Evolutionary conservation across 2,113 vertebrate species (phyloP).

Genomic region (Ramphastos sulfuratus): DNA sequence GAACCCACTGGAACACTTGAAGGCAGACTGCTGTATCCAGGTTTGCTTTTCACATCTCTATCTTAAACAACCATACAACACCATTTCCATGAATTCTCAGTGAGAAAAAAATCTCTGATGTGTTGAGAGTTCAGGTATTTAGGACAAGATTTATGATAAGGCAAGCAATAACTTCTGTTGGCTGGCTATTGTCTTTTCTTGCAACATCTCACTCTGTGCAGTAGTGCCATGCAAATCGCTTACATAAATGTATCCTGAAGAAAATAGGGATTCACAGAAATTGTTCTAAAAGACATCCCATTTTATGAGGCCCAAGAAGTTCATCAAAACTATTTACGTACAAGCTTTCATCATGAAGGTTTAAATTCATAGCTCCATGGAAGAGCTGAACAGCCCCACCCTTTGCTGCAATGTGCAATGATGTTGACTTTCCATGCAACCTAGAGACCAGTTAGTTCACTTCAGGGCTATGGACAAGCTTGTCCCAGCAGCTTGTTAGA

Average conservation of each 20-base stretch:
- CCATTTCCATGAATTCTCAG: not conserved
- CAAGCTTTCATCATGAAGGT: not conserved
- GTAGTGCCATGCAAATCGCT: not conserved
- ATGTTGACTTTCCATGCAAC: not conserved
- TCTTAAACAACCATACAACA: not conserved
- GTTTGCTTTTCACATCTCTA: not conserved
- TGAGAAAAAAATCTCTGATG: not conserved
- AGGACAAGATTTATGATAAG: not conserved
- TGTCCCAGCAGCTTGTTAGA: not conserved
- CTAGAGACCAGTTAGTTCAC: constrained; percentile 46
- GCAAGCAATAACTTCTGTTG: not conserved
- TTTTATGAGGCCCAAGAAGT: not conserved
- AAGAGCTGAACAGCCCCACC: not conserved
- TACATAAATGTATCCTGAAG: not conserved
- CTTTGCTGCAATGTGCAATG: not conserved
- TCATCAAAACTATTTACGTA: not conserved
- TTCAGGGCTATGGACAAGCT: constrained; percentile 2
- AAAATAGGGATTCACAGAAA: not conserved
- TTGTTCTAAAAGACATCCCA: not conserved
- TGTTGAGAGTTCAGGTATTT: constrained; percentile 33
- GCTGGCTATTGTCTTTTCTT: not conserved
- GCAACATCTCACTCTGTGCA: not conserved
- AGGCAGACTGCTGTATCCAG: not conserved
- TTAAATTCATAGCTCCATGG: not conserved
- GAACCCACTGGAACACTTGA: not conserved